Evolutionary conservation across 2,888 invertebrate genomes (phyloP).

Genomic region (Raillietiella orientalis): DNA sequence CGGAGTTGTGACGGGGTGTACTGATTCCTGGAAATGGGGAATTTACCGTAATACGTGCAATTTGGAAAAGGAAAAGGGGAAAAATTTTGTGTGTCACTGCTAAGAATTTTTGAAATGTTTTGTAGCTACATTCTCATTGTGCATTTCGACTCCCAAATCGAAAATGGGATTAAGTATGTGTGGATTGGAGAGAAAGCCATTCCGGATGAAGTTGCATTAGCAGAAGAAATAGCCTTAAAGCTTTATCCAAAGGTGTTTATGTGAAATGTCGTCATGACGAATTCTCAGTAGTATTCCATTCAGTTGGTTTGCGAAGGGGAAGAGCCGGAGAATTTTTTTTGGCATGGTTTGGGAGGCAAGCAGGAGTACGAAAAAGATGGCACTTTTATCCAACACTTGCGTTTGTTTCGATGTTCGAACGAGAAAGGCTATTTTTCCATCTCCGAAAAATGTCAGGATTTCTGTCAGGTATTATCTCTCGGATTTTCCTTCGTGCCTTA

Average conservation of each 20-base stretch:
- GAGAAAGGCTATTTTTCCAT: constrained; percentile 98
- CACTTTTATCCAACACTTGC: constrained; percentile 63
- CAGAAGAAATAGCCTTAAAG: constrained; percentile 70
- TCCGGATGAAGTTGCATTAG: constrained; percentile 47
- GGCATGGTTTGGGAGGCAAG: constrained; percentile 74
- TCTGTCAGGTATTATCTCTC: constrained; percentile 39
- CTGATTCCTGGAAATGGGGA: constrained; percentile 1
- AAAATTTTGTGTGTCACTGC: neutral
- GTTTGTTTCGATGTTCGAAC: constrained; percentile 91
- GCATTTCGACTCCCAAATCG: constrained; percentile 56
- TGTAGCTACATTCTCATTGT: constrained; percentile 52
- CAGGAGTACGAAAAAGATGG: constrained; percentile 64
- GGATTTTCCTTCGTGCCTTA: neutral
- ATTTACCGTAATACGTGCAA: neutral
- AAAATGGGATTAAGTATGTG: constrained; percentile 67
- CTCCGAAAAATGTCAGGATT: constrained; percentile 93
- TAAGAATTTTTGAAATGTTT: constrained; percentile 6
- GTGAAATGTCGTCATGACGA: neutral
- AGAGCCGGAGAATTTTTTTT: constrained; percentile 94
- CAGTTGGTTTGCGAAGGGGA: constrained; percentile 66
- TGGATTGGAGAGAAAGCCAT: constrained; percentile 70
- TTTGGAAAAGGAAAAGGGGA: neutral
- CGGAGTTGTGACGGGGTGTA: too few species aligned
- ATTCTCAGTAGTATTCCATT: constrained; percentile 13
- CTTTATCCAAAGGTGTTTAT: too few species aligned